Evolutionary conservation across 2,797 vertebrate genomes (phyloP).

Genomic region (Okamejei kenojei): DNA sequence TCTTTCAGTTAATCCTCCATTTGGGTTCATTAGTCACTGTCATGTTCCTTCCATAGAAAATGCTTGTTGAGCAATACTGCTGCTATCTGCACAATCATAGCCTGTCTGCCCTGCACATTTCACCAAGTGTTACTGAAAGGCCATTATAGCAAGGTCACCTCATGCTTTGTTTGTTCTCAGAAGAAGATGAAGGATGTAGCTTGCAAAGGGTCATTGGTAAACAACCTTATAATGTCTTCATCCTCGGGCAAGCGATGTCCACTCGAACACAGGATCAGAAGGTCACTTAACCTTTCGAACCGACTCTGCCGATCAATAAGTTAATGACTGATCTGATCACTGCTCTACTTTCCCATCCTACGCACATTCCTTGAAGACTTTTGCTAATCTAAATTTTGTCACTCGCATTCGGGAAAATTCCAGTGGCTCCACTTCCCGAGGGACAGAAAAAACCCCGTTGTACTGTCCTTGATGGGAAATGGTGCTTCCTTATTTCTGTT

Average conservation of each 20-base stretch:
- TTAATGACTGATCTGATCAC: background rate
- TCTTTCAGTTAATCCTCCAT: slow-evolving; percentile 17
- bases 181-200: background rate
- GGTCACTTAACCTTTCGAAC: background rate
- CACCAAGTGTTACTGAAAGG: background rate
- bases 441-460: background rate
- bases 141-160: slow-evolving; percentile 5
- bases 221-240: background rate
- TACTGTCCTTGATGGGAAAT: background rate
- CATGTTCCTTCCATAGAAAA: slow-evolving; percentile 4
- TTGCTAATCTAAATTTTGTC: background rate
- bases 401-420: background rate
- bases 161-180: background rate
- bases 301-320: background rate
- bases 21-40: slow-evolving; percentile 15
- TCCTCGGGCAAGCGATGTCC: background rate
- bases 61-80: background rate
- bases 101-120: background rate
- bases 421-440: background rate
- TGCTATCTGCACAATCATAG: background rate
- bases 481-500: background rate
- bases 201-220: background rate
- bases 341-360: background rate
- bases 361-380: background rate
- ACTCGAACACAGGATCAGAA: background rate